Evolutionary conservation across 2,113 vertebrate species (phyloP), one percentile per base, ranked within the genome.

Genomic region (Polypterus senegalus): DNA sequence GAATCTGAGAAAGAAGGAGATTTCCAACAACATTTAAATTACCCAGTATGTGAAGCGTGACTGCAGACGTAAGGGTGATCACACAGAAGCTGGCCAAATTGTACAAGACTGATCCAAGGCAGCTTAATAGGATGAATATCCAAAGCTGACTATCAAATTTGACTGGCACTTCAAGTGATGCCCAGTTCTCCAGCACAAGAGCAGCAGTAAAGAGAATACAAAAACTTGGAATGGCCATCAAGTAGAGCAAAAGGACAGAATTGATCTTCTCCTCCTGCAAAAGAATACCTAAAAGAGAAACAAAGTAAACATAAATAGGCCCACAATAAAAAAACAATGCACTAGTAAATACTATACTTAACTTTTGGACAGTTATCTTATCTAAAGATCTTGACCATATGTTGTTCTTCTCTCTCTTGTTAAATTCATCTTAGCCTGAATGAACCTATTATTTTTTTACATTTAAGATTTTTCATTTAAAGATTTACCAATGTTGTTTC

Each of bases 221-320:
- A 65, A 98, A 97, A 47, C 96, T 98, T 67, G 96, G 96, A 72
- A 97, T 83, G 56, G 96, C 92, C 65, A 93, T 98, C 79, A 94
- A 79, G 63, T 95, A 91, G 57, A 98, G 88, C 78, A 98, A 82
- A 56, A 89, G 89, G 63, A 94, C 84, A 0, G 92, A 92, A 0
- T 93, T 90, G 78, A 98, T 90, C 54, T 76, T 90, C 71, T 91
- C 90, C 64, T 98, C 93, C 76, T 94, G 92, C 9, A 98, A 85
- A 66, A 97, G 80, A 67, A 88, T 87, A 73, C 93, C 96, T 98
- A 73, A 56, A 9, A 61, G 58, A 58, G 5, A 67, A 60, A 64
- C 7, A 68, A 49, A 47, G 57, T 4, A 53, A 8, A 54, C 1
- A 51, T 47, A 64, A 49, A 59, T 27, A 27, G 27, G 27, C 27